Evolutionary conservation across 2,888 invertebrate species (phyloP).

Genomic region (Drosophila limbata): DNA sequence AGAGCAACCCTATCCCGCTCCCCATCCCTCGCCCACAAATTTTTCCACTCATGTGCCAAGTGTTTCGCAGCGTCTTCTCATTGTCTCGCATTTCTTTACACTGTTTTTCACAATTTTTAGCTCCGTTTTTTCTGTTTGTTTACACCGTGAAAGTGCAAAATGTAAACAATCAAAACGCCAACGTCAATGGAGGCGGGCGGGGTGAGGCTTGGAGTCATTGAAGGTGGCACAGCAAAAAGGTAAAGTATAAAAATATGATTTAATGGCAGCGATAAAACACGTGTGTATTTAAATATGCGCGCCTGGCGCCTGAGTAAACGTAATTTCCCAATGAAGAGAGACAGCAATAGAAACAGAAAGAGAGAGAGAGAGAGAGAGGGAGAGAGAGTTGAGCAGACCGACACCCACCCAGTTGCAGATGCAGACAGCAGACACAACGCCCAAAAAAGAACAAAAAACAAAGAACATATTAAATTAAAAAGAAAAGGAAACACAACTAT

Average conservation of each 20-base stretch:
- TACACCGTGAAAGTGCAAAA: slow-evolving; percentile 82
- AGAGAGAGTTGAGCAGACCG: slow-evolving; percentile 38
- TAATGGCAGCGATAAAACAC: slow-evolving; percentile 86
- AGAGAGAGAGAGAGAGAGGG: slow-evolving; percentile 3
- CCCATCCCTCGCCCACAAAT: neutral
- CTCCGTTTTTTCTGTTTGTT: slow-evolving; percentile 70
- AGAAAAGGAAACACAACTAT: slow-evolving; percentile 62
- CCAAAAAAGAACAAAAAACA: slow-evolving; percentile 65
- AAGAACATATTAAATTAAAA: slow-evolving; percentile 77
- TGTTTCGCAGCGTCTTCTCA: slow-evolving; percentile 20
- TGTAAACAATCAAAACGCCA: slow-evolving; percentile 83
- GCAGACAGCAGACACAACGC: slow-evolving; percentile 43
- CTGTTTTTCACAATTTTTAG: slow-evolving; percentile 72
- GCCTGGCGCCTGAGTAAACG: slow-evolving; percentile 85
- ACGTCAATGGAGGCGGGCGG: slow-evolving; percentile 25
- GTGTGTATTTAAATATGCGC: slow-evolving; percentile 85
- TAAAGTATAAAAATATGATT: slow-evolving; percentile 85
- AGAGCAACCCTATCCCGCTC: slow-evolving; percentile 1
- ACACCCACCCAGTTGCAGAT: slow-evolving; percentile 46
- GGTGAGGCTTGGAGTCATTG: slow-evolving; percentile 41
- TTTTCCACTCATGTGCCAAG: slow-evolving; percentile 11
- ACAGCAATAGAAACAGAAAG: neutral
- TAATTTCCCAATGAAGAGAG: slow-evolving; percentile 80
- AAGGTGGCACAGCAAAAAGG: slow-evolving; percentile 72
- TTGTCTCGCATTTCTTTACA: slow-evolving; percentile 48